Evolutionary conservation across 2,888 invertebrate genomes (phyloP).

Genomic region (Caenorhabditis plicata): DNA sequence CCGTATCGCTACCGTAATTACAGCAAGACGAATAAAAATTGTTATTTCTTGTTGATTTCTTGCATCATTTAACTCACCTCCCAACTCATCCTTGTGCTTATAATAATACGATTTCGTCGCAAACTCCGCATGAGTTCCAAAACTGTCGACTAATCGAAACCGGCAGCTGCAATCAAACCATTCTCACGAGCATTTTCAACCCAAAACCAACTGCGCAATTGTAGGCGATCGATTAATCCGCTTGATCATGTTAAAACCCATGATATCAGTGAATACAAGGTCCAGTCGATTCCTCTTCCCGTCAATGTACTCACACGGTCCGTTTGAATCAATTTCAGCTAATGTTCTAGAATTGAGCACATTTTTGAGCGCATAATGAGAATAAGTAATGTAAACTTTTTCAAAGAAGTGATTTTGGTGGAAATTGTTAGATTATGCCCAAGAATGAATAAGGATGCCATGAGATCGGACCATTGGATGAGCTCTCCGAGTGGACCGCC

Average conservation of each 20-base stretch:
- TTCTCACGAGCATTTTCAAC: background rate
- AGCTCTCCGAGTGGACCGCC: slow-evolving; percentile 69
- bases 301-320: slow-evolving; percentile 17
- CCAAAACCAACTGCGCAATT: slow-evolving; percentile 54
- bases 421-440: slow-evolving; percentile 68
- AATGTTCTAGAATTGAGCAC: slow-evolving; percentile 6
- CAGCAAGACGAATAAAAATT: no score
- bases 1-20: no score
- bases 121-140: slow-evolving; percentile 69
- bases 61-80: slow-evolving; percentile 54
- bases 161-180: slow-evolving; percentile 65
- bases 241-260: slow-evolving; percentile 67
- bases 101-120: slow-evolving; percentile 66
- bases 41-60: no score
- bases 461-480: slow-evolving; percentile 69
- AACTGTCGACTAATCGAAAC: slow-evolving; percentile 68
- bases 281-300: slow-evolving; percentile 53
- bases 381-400: slow-evolving; percentile 14
- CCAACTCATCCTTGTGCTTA: slow-evolving; percentile 52
- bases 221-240: slow-evolving; percentile 62
- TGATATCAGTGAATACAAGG: slow-evolving; percentile 68
- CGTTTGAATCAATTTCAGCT: background rate
- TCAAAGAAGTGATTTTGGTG: slow-evolving; percentile 64
- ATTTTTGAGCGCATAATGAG: background rate
- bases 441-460: slow-evolving; percentile 67